Evolutionary conservation across 2,797 vertebrate species (phyloP), one percentile per base, ranked within the genome.

Genomic region (Takifugu rubripes): DNA sequence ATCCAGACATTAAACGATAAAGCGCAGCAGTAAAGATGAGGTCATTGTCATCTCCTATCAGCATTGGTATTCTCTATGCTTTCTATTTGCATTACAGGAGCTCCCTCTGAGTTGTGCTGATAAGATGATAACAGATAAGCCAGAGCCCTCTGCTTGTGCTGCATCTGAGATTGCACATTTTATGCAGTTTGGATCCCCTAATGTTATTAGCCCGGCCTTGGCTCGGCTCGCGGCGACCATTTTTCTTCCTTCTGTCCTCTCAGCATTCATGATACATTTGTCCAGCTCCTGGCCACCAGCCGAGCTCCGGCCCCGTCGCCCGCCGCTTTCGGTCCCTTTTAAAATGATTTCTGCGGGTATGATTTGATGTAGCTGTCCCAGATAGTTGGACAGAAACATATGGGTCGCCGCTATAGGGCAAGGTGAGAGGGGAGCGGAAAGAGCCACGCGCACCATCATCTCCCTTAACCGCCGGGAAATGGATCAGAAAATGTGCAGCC

Each of bases 121-220:
- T 81, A 77, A 82, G 79, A 87, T 81, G 74, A 87, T 84, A 78
- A 72, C 70, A 60, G 81, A 77, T 84, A 74, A 72, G 61, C 61
- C 62, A 68, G 71, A 64, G 60, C 70, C 65, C 72, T 83, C 68
- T 70, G 81, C 73, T 80, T 68, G 70, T 84, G 82, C 78, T 78
- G 77, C 75, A 79, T 86, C 82, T 83, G 77, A 83, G 78, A 88
- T 82, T 80, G 86, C 75, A 84, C 81, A 82, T 85, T 86, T 84
- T 75, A 78, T 84, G 74, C 81, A 66, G 72, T 84, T 87, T 84
- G 80, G 80, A 73, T 83, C 72, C 75, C 84, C 64, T 87, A 88
- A 89, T 87, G 84, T 80, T 81, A 85, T 89, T 87, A 84, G 65
- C 79, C 63, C 70, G 68, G 78, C 63, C 54, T 64, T 74, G 78